Conservation (phyloP, 2,888 invertebrate species). For the Calameuta pallipes region DNA sequence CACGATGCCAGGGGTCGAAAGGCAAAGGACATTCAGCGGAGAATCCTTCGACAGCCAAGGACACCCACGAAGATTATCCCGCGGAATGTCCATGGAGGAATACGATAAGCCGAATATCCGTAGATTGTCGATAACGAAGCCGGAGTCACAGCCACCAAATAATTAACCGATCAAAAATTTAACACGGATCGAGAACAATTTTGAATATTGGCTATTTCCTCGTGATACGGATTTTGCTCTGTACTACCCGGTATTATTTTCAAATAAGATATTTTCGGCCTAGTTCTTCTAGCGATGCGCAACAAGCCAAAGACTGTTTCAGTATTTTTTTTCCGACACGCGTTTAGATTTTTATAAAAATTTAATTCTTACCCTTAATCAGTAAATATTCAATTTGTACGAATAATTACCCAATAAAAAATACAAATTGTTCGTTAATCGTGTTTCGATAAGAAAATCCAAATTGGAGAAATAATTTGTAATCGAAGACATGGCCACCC, state of each 20-base stretch:
- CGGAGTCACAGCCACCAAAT: conserved; percentile 24
- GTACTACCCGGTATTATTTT: background rate
- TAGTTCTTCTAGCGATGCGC: background rate
- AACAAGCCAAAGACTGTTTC: background rate
- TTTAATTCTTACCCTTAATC: background rate
- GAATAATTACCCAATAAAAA: background rate
- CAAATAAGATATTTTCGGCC: background rate
- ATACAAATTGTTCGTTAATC: background rate
- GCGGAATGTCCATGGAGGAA: conserved; percentile 84
- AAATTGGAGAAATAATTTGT: background rate
- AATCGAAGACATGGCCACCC: background rate
- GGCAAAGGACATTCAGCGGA: conserved; percentile 73
- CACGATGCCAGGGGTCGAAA: conserved; percentile 83
- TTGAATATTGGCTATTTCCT: background rate
- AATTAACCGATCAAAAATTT: background rate
- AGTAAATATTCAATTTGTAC: background rate
- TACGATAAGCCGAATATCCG: conserved; percentile 84
- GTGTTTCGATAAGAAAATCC: too few relatives aligned
- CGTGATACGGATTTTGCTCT: background rate
- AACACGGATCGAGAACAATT: background rate
- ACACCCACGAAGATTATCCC: conserved; percentile 66
- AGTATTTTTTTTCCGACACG: background rate
- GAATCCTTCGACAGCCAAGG: conserved; percentile 68
- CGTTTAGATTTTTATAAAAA: too few relatives aligned
- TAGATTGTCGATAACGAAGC: conserved; percentile 74